Base-by-base conservation (phyloP, 2,888 invertebrate genomes). In the Atherix ibis region DNA sequence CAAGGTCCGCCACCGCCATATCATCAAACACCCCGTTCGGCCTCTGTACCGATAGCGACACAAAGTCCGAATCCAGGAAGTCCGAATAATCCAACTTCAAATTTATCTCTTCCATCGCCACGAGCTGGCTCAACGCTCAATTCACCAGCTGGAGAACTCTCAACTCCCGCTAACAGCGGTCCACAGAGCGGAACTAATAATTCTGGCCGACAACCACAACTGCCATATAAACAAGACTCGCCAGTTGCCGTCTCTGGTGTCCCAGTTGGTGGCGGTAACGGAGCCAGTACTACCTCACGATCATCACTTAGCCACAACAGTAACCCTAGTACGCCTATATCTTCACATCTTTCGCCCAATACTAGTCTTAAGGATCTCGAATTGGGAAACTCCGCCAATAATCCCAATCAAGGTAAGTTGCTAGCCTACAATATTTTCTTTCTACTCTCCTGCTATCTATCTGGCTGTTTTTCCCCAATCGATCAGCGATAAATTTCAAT, bases 1-100 rank as follows among this genome's bases (percentile, higher is more conserved):
- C 78, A 78, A 58, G 79, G 79, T 4, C 80, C 80, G n/a, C 80
- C 80, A 14, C 80, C 80, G 10, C 79, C 79, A 25, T 76, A 76
- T 57, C 78, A 79, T 56, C 77, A 75, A 51, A 75, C 76, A 16
- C 75, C 73, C 36, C 66, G 78, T 39, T 77, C 77, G 35, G 76
- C 76, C 22, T 78, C 77, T 46, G 76, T 77, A 42, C 77, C 77
- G 27, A 76, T 77, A 43, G 76, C 78, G 25, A 69, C 76, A 47
- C 75, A 77, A 50, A 78, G 77, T 48, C 77, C 78, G 9, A 76
- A 73, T 56, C 78, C 79, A 2, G 67, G 71, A 29, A 78, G 78
- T 43, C 77, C 78, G 2, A 76, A 76, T 44, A 76, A 76, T 52
- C 72, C 74, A 29, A 73, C 74, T 34, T 73, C 73, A 38, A 75